phyloP scores from a whole-genome alignment of 2,888 invertebrate species.

The Pantelozetes paolii region DNA sequence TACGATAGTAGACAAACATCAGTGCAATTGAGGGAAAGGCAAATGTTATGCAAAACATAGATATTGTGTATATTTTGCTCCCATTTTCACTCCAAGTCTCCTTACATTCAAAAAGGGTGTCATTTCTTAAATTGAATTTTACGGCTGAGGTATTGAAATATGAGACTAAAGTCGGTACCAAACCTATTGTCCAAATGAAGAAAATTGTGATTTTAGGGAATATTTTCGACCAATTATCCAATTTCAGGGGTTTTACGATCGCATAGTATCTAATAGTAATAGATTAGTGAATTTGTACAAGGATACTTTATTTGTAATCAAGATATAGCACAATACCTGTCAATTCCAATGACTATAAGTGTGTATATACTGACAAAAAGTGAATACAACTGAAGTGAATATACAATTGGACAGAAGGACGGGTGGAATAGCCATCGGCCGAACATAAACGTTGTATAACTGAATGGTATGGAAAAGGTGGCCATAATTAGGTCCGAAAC shows the following conservation, averaged over 20 bases:
- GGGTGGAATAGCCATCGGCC: conserved; percentile 31
- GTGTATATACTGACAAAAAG: conserved; percentile 35
- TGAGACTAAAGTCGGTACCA: neutral
- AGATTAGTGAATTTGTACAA: neutral
- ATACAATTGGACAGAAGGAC: conserved; percentile 9
- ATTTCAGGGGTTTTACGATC: conserved; percentile 6
- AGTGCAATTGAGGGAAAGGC: neutral
- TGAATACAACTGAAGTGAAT: neutral
- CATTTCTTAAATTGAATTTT: neutral
- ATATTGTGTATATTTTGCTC: neutral
- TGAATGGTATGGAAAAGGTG: conserved; percentile 27
- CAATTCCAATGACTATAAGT: conserved; percentile 33
- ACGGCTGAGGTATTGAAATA: neutral
- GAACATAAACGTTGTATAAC: conserved; percentile 35
- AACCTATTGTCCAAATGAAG: conserved; percentile 22
- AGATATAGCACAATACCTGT: neutral
- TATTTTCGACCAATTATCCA: neutral
- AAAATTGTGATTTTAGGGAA: neutral
- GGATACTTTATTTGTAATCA: neutral
- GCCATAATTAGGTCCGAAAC: conserved; percentile 31
- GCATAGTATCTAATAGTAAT: conserved; percentile 27
- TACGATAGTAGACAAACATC: conserved; percentile 13
- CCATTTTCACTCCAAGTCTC: neutral
- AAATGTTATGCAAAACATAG: neutral
- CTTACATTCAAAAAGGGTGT: neutral